phyloP scores from a whole-genome alignment of 2,888 invertebrate species.

The Neelides folsomi region DNA sequence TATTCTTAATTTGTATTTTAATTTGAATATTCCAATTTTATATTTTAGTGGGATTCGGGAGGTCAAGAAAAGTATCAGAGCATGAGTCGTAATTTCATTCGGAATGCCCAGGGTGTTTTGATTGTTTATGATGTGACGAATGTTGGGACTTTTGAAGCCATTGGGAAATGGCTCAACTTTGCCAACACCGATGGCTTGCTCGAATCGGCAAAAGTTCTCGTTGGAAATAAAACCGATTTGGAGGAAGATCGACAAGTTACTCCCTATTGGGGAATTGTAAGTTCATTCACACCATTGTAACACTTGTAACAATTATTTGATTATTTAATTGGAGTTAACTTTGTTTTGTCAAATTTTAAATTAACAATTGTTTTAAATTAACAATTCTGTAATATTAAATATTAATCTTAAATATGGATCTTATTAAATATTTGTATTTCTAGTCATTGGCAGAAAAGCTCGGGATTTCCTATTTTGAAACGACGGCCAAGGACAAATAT shows the following conservation, averaged over 20 bases:
- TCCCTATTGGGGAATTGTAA: constrained; percentile 15
- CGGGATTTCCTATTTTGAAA: constrained; percentile 59
- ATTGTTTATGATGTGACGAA: constrained; percentile 28
- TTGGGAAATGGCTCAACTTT: constrained; percentile 29
- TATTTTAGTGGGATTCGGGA: constrained; percentile 25
- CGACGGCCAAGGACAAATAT: constrained; percentile 77
- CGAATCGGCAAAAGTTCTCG: constrained; percentile 25
- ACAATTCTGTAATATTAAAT: too few relatives aligned
- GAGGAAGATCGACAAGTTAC: constrained; percentile 20
- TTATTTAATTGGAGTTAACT: not conserved
- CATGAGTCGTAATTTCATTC: constrained; percentile 26
- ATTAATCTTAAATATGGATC: too few relatives aligned
- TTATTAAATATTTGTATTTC: too few relatives aligned
- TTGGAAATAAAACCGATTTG: constrained; percentile 28
- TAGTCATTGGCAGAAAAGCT: constrained; percentile 21
- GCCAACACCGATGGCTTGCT: constrained; percentile 20
- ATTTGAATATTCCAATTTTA: too few relatives aligned
- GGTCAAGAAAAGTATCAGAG: constrained; percentile 28
- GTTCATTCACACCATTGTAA: not conserved
- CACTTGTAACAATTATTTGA: not conserved
- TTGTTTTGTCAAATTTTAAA: not conserved
- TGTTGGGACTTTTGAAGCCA: constrained; percentile 17
- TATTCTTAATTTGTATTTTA: too few relatives aligned
- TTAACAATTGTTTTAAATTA: not conserved
- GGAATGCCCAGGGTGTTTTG: constrained; percentile 27